These are phyloP conservation scores for Propithecus deckenii DNA, from an alignment of 2,797 vertebrate species.

Conservation along the genomic window DNA sequence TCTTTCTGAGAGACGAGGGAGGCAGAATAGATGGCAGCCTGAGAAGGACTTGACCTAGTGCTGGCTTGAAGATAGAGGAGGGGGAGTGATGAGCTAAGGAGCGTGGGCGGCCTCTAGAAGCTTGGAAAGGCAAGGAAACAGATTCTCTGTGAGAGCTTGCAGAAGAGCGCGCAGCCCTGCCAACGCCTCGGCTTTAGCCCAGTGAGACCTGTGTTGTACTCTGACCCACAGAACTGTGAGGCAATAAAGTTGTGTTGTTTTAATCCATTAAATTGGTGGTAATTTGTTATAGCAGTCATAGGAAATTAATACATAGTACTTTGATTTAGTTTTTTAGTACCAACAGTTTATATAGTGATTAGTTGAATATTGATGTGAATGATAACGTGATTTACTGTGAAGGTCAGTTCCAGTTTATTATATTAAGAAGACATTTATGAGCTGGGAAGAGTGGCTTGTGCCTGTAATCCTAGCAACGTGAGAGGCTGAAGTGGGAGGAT, in stretches of 20 bases:
- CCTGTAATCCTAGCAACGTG: too few relatives aligned
- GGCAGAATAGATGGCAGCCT: background rate
- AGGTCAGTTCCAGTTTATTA: background rate
- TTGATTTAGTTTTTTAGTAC: background rate
- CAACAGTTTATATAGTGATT: background rate
- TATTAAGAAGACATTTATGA: background rate
- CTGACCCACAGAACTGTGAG: background rate
- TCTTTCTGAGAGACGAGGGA: background rate
- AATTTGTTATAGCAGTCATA: background rate
- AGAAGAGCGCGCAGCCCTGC: background rate
- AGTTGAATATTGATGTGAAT: background rate
- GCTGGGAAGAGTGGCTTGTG: too few relatives aligned
- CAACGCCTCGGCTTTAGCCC: background rate
- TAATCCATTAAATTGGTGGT: background rate
- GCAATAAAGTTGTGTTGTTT: background rate
- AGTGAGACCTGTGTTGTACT: background rate
- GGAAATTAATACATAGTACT: background rate
- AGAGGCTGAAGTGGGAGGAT: too few relatives aligned
- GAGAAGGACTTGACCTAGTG: background rate
- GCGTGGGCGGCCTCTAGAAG: background rate
- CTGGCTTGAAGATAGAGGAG: background rate
- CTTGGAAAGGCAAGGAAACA: background rate
- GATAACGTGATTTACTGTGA: constrained; percentile 1
- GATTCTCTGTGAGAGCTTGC: background rate
- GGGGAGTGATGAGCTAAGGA: background rate